These are phyloP conservation scores for Porites evermanni DNA, from an alignment of 92 coral and sea anemone species.

Conservation along the genomic window DNA sequence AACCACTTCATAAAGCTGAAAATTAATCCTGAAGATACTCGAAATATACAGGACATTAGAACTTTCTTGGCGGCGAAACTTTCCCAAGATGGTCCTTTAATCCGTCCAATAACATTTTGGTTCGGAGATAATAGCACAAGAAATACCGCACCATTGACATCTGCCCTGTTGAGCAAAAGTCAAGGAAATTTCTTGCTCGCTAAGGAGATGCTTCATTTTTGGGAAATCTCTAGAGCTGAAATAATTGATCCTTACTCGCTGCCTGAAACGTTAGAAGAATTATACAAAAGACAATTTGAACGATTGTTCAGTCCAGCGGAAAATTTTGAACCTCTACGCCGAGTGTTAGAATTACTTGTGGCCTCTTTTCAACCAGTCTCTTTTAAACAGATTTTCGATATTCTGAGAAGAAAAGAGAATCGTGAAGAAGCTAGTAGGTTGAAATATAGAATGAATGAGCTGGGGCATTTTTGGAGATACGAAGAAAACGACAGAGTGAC, in stretches of 20 bases:
- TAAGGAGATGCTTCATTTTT: slow-evolving; percentile 57
- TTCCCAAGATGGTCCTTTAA: slow-evolving; percentile 37
- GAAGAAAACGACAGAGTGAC: slow-evolving; percentile 47
- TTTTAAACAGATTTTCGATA: slow-evolving; percentile 36
- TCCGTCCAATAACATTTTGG: neutral
- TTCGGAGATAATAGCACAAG: slow-evolving; percentile 9
- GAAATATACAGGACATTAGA: slow-evolving; percentile 70
- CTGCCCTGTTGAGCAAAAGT: slow-evolving; percentile 26
- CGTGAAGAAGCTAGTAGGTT: slow-evolving; percentile 37
- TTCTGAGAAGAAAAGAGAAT: slow-evolving; percentile 44
- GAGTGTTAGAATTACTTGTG: slow-evolving; percentile 69
- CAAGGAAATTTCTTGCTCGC: slow-evolving; percentile 79
- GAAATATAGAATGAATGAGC: slow-evolving; percentile 26
- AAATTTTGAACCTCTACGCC: slow-evolving; percentile 44
- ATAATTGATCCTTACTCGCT: slow-evolving; percentile 12
- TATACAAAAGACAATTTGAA: slow-evolving; percentile 60
- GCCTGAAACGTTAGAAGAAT: slow-evolving; percentile 44
- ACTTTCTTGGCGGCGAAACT: slow-evolving; percentile 28
- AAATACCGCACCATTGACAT: slow-evolving; percentile 12
- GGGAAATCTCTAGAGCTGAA: slow-evolving; percentile 12
- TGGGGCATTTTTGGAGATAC: slow-evolving; percentile 38
- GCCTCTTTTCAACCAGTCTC: slow-evolving; percentile 66
- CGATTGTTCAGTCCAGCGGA: slow-evolving; percentile 23
- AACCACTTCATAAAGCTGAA: slow-evolving; percentile 25
- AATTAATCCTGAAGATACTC: slow-evolving; percentile 57